Percentiles rank a stretch among this genome's conserved stretches.
These are phyloP conservation scores for Sterrhoptilus dennistouni DNA, from an alignment of 2,113 vertebrate species.

Conservation along the genomic window DNA sequence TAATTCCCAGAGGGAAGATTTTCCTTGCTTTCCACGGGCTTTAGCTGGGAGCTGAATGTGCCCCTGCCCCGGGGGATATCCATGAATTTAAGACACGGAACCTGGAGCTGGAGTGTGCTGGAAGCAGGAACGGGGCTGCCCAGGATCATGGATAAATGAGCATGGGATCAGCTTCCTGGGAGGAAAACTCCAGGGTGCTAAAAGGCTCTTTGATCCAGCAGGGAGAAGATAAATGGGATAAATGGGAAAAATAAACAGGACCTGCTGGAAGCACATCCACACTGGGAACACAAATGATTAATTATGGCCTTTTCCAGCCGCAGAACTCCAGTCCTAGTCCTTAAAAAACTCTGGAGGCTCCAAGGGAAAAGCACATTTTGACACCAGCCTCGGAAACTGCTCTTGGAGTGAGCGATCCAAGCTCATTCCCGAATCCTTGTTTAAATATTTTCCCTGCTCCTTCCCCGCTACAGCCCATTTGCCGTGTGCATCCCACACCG, in stretches of 20 bases:
- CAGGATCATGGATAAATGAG: neutral
- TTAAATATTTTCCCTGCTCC: constrained; percentile 44
- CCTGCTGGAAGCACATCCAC: neutral
- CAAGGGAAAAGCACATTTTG: neutral
- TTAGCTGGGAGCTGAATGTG: no score
- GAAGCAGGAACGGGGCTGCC: neutral
- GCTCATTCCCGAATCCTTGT: constrained; percentile 27
- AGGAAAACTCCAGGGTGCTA: constrained; percentile 4
- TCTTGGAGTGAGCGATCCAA: neutral
- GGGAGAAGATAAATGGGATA: constrained; percentile 14
- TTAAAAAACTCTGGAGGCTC: neutral
- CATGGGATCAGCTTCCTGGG: neutral
- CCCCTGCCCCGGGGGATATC: neutral
- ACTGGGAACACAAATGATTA: neutral
- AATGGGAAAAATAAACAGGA: neutral
- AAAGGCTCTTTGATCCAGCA: neutral
- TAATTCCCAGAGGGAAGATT: neutral
- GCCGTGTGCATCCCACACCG: neutral
- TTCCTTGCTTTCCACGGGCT: neutral
- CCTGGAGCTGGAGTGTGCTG: neutral
- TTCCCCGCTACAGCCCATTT: neutral
- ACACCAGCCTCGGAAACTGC: neutral
- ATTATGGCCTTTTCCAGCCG: neutral
- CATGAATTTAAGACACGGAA: fast-evolving
- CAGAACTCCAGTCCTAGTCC: neutral